phyloP scores from a whole-genome alignment of 2,888 invertebrate genomes.

The Noctua janthe region DNA sequence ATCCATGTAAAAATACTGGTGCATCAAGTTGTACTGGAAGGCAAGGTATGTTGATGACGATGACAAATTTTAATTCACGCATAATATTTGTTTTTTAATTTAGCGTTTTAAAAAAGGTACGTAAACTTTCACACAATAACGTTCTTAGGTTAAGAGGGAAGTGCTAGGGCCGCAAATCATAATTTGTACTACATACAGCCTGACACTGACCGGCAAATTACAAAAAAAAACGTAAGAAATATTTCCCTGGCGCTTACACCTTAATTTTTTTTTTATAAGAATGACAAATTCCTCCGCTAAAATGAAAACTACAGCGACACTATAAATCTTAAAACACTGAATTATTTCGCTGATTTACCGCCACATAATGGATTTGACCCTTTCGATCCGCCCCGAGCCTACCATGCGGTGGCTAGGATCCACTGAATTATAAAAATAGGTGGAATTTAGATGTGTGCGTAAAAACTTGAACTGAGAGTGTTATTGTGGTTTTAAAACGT shows the following conservation, averaged over 20 bases:
- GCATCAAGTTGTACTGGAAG: no score
- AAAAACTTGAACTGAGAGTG: constrained; percentile 2
- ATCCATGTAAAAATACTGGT: background rate
- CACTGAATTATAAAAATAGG: constrained; percentile 60
- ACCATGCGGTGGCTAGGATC: constrained; percentile 29
- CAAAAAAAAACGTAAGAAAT: no score
- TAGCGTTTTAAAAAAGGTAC: no score
- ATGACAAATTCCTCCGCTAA: background rate
- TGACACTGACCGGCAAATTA: no score
- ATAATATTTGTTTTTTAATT: no score
- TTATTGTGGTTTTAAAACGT: constrained; percentile 1
- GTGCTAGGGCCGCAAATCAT: no score
- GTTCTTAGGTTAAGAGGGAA: no score
- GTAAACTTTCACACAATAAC: no score
- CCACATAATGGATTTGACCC: constrained; percentile 58
- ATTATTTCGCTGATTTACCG: constrained; percentile 57
- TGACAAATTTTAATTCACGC: no score
- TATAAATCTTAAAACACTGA: constrained; percentile 35
- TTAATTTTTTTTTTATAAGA: background rate
- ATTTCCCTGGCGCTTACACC: no score
- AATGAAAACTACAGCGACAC: constrained; percentile 7
- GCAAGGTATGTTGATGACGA: no score
- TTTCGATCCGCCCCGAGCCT: constrained; percentile 48
- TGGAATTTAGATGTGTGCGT: constrained; percentile 28
- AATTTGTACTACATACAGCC: no score